A percentile compares a stretch with the other conserved stretches of the same genome.
phyloP scores from a whole-genome alignment of 1,140 invertebrate genomes.

The Acromyrmex echinatior region DNA sequence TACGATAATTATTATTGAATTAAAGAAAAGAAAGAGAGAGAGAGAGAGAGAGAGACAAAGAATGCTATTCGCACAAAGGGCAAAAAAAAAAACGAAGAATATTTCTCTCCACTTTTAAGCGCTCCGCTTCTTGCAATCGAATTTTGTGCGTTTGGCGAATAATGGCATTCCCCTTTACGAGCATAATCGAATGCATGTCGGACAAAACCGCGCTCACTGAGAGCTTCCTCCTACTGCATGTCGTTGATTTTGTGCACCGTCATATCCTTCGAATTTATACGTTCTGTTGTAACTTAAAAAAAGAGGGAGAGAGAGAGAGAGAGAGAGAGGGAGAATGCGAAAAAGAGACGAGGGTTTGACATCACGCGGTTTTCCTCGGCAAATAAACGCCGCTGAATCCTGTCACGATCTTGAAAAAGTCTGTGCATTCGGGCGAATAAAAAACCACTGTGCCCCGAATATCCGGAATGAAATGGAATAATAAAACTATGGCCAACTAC shows the following conservation, averaged over 20 bases:
- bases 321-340: background rate
- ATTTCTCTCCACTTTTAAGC: conserved; percentile 1
- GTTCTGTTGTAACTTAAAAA: conserved; percentile 26
- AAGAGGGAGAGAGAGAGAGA: background rate
- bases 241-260: conserved; percentile 28
- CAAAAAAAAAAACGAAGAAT: conserved; percentile 2
- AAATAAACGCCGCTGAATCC: conserved; percentile 46
- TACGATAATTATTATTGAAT: background rate
- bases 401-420: conserved; percentile 55
- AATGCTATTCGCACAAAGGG: background rate
- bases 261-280: conserved; percentile 39
- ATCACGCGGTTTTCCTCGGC: conserved; percentile 16
- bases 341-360: conserved; percentile 1
- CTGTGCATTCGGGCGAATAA: conserved; percentile 34
- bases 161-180: conserved; percentile 47
- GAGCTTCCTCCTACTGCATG: conserved; percentile 28
- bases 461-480: conserved; percentile 11
- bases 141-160: conserved; percentile 52
- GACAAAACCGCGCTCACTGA: conserved; percentile 45
- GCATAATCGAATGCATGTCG: conserved; percentile 53
- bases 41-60: background rate
- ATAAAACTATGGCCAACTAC: conserved; percentile 31
- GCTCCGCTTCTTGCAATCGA: conserved; percentile 47
- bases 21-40: background rate
- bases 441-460: conserved; percentile 7